Evolutionary conservation across 2,797 vertebrate genomes (phyloP).

Genomic region (Sphenodon punctatus): DNA sequence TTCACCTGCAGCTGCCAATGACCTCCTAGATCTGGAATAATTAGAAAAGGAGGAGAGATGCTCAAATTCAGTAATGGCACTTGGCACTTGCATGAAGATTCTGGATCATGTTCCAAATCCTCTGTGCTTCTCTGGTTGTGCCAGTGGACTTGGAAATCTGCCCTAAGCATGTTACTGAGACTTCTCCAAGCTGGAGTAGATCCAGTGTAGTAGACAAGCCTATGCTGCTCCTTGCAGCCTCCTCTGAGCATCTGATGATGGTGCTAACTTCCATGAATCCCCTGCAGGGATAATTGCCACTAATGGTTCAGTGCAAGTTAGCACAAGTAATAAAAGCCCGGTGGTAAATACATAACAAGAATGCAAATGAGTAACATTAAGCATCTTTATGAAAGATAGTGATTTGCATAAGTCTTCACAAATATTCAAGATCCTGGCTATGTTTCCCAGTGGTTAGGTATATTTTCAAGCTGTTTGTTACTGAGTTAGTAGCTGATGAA

Average conservation of each 20-base stretch:
- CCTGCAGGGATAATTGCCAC: neutral
- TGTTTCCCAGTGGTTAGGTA: neutral
- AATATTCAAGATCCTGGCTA: neutral
- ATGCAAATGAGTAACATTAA: neutral
- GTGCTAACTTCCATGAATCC: neutral
- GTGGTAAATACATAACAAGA: neutral
- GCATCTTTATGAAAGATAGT: neutral
- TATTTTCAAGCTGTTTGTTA: neutral
- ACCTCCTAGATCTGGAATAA: neutral
- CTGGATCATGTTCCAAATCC: neutral
- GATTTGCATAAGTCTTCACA: neutral
- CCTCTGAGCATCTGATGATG: neutral
- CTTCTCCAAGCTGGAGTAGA: neutral
- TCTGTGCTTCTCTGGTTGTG: neutral
- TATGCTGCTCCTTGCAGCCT: neutral
- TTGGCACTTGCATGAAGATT: neutral
- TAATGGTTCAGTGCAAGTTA: neutral
- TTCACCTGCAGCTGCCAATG: neutral
- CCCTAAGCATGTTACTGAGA: neutral
- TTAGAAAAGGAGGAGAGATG: neutral
- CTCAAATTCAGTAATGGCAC: neutral
- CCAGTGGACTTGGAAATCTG: neutral
- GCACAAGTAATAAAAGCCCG: neutral
- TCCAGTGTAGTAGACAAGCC: neutral
- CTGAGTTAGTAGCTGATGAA: too few species aligned